Evolutionary conservation across 2,797 vertebrate genomes (phyloP).

Genomic region (Oreonectes daqikongensis): DNA sequence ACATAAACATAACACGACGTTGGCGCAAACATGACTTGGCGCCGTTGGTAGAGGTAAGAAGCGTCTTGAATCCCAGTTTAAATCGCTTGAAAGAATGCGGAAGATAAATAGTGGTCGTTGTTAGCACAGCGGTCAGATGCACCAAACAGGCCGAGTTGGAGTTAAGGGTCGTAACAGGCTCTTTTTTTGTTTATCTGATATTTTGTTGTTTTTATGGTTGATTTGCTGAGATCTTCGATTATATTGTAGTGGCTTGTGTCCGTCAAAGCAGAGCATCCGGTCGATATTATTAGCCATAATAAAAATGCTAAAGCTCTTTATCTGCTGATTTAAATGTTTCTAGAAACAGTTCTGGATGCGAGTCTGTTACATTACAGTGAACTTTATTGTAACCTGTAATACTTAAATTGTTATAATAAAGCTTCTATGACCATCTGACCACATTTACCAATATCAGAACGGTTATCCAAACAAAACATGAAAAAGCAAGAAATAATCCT

Average conservation of each 20-base stretch:
- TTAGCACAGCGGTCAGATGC: conserved; percentile 20
- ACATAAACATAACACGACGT: not conserved
- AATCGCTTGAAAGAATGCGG: not conserved
- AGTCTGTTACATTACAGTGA: not conserved
- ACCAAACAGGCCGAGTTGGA: conserved; percentile 10
- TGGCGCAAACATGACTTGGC: not conserved
- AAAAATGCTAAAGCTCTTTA: not conserved
- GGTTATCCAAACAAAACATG: not conserved
- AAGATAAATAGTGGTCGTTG: not conserved
- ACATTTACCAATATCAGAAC: not conserved
- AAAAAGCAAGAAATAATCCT: not conserved
- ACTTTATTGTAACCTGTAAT: not conserved
- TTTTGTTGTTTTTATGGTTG: not conserved
- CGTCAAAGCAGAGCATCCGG: not conserved
- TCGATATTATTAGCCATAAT: not conserved
- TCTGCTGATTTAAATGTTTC: not conserved
- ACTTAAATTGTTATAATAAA: not conserved
- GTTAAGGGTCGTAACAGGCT: not conserved
- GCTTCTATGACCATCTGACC: not conserved
- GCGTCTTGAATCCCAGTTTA: not conserved
- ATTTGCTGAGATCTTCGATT: not conserved
- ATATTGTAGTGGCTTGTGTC: not conserved
- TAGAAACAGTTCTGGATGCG: not conserved
- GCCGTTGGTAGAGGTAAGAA: conserved; percentile 19
- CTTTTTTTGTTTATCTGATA: not conserved